phyloP scores from a whole-genome alignment of 2,113 vertebrate genomes.

The Raja brachyura region DNA sequence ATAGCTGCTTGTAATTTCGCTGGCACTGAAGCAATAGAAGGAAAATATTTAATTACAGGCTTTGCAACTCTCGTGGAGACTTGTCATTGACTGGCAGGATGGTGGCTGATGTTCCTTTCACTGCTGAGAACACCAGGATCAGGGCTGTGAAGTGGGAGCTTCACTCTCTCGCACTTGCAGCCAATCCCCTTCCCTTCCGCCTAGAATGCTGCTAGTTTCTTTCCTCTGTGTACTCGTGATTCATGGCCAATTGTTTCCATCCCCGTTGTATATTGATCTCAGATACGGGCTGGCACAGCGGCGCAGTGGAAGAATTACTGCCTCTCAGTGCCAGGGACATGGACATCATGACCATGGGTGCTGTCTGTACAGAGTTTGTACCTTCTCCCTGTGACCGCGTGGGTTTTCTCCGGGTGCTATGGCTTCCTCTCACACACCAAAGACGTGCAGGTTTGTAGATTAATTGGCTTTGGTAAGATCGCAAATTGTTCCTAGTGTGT shows the following conservation, averaged over 20 bases:
- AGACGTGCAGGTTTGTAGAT: too few species aligned
- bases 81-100: background rate
- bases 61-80: background rate
- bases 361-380: too few species aligned
- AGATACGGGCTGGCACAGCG: background rate
- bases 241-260: background rate
- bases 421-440: too few species aligned
- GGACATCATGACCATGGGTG: too few species aligned
- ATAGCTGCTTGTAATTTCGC: background rate
- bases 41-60: background rate
- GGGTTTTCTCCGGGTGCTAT: too few species aligned
- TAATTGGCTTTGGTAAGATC: too few species aligned
- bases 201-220: background rate
- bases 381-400: too few species aligned
- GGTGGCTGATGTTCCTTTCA: background rate
- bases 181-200: background rate
- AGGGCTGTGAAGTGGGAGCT: background rate
- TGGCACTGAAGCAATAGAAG: background rate
- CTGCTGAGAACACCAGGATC: background rate
- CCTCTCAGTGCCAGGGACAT: too few species aligned
- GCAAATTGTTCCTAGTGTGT: too few species aligned
- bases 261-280: background rate
- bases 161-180: background rate
- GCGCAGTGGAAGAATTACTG: too few species aligned
- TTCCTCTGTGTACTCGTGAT: background rate